Percentiles rank a stretch among this genome's conserved stretches.
Conservation (phyloP, 2,797 vertebrate genomes). For the Platalea minor region DNA sequence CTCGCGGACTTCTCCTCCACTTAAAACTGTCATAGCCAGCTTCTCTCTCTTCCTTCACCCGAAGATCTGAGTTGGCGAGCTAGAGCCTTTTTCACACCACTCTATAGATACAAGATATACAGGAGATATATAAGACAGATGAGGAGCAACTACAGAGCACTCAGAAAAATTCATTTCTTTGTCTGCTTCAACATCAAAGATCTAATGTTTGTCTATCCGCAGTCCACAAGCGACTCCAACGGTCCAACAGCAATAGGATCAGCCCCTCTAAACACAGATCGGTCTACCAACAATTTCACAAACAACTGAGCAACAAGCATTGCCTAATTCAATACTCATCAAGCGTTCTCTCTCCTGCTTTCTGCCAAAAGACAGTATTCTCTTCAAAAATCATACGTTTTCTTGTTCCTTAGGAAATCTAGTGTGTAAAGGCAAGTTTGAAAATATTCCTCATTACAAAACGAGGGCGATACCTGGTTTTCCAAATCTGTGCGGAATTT, state of each 20-base stretch:
- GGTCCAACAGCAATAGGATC: not conserved
- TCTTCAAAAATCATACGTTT: not conserved
- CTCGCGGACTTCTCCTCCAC: not conserved
- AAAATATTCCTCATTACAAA: not conserved
- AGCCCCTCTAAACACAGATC: not conserved
- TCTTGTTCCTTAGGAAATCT: not conserved
- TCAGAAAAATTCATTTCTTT: not conserved
- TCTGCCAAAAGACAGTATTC: not conserved
- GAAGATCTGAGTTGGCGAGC: not conserved
- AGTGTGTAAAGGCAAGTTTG: not conserved
- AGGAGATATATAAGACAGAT: not conserved
- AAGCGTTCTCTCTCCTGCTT: not conserved
- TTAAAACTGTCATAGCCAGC: not conserved
- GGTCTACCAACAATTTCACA: not conserved
- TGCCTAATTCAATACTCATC: not conserved
- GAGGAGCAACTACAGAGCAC: not conserved
- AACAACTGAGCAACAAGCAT: not conserved
- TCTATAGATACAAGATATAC: not conserved
- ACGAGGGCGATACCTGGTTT: not conserved
- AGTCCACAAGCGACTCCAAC: not conserved
- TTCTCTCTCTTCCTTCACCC: not conserved
- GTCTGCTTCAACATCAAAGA: not conserved
- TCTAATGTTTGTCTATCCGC: not conserved
- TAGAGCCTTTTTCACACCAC: not conserved
- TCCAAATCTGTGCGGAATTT: not conserved